phyloP scores from a whole-genome alignment of 2,888 invertebrate species.

The Scaptomyza caliginosa region DNA sequence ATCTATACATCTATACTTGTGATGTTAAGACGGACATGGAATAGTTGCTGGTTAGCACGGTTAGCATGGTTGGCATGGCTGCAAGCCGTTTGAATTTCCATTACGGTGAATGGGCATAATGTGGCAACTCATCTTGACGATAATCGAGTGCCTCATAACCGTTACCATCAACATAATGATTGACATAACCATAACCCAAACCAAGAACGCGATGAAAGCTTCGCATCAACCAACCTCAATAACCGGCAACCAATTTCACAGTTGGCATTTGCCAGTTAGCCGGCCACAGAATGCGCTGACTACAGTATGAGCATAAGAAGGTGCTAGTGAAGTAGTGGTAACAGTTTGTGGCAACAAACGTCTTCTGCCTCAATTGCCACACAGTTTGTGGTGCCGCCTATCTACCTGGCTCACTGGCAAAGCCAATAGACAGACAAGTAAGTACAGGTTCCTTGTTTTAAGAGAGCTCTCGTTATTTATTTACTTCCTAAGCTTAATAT shows the following conservation, averaged over 20 bases:
- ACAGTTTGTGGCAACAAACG: constrained; percentile 7
- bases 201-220: constrained; percentile 38
- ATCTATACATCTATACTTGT: constrained; percentile 14
- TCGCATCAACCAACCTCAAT: constrained; percentile 22
- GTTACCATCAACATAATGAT: constrained; percentile 71
- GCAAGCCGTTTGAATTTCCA: constrained; percentile 56
- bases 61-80: constrained; percentile 28
- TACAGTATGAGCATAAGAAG: neutral
- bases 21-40: constrained; percentile 14
- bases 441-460: neutral
- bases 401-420: constrained; percentile 16
- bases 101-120: constrained; percentile 61
- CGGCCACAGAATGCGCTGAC: constrained; percentile 37
- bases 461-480: neutral
- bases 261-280: constrained; percentile 36
- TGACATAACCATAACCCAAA: constrained; percentile 71
- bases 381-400: constrained; percentile 3
- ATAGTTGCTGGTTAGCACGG: constrained; percentile 27
- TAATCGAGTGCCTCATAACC: constrained; percentile 68
- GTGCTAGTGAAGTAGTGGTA: neutral
- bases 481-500: constrained; percentile 5
- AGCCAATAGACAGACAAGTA: neutral
- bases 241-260: constrained; percentile 41
- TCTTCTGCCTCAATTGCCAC: constrained; percentile 5
- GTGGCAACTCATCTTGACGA: constrained; percentile 64